Evolutionary conservation across 1,140 invertebrate species (phyloP), one percentile per base, ranked within the genome.

Genomic region (Drosophila pandora): DNA sequence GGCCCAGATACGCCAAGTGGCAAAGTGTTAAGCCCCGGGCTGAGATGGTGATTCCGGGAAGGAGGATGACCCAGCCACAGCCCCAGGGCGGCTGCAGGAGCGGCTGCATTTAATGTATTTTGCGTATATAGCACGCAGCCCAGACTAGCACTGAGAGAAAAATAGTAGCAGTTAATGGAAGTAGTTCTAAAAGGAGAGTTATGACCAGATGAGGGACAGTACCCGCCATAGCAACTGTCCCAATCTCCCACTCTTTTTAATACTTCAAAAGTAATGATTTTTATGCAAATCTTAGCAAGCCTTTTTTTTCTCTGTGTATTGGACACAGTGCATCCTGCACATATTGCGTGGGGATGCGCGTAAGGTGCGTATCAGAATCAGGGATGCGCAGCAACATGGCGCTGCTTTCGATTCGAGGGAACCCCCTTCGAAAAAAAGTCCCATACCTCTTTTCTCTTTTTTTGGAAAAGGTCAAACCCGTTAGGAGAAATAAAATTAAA

Each of bases 71-170:
- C 79, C 80, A 72, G 67, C 80, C 80, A 80, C 70, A 10, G 67
- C 80, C 80, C 79, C 70, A 10, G 5, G 50, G 59, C 37, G 41
- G 13, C 43, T 69, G 61, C 79, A 61, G 61, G 75, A 58, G 76
- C 79, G 79, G 79, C 80, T 83, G 80, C 80, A 84, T 13, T 85
- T 80, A 69, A 84, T 84, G 73, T 53, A 13, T 47, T 43, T 39
- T 68, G 55, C 56, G 32, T 71, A 52, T 25, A 59, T 55, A 25
- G 37, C 21, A 7, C 13, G 25, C 4, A 55, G 48, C 47, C 45
- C 30, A 23, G 28, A 54, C 63, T 54, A 28, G 30, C 39, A 68
- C 48, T 0, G 60, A 2, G 28, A 25, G 12, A 63, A 62, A 3
- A 9, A 3, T n/a, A 17, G 3, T 37, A 37, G 25, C 25, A 6